Base-by-base conservation (phyloP, 2,888 invertebrate species). In the Zaprionus lineosus region DNA sequence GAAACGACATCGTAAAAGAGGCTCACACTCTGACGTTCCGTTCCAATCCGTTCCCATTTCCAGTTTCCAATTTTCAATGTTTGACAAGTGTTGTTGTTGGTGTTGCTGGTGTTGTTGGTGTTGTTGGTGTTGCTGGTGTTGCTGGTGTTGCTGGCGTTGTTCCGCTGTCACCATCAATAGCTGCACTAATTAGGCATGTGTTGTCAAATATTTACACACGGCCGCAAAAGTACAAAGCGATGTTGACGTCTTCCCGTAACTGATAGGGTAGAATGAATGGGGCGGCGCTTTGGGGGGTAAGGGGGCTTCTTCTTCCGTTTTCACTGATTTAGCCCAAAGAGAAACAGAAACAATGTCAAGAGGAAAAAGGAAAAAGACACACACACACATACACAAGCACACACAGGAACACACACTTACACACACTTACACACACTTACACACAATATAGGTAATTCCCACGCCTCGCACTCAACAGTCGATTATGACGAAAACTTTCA, bases 181-280 rank as follows among this genome's bases (percentile, higher is more conserved):
- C 84, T 88, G 87, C 84, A 87, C 87, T 88, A 88, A 88, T 88
- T 88, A 88, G 88, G 88, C 86, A 77, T 78, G 81, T 81, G 87
- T 86, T 82, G 78, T 76, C 77, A 88, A 88, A 88, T 88, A 88
- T 87, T 87, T 86, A 78, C 73, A 76, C 72, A 75, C 73, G 63
- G 84, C 53, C 86, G 83, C 78, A 66, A 87, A 83, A 87, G 76
- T 84, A 86, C 87, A 86, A 87, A 83, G 84, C 74, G 64, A 26
- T 74, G 52, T 75, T 43, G 59, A 36, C 57, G 52, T 34, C 39
- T 46, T 34, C n/a, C 47, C 55, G 34, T 56, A 44, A 39, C 69
- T 69, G 69, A 69, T 69, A 69, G 51, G 24, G 11, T 31, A 40
- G 48, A 36, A n/a, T 46, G 29, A 12, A 26, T 58, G 15, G 51